phyloP scores from a whole-genome alignment of 2,113 vertebrate genomes.

The Leuciscus idus region DNA sequence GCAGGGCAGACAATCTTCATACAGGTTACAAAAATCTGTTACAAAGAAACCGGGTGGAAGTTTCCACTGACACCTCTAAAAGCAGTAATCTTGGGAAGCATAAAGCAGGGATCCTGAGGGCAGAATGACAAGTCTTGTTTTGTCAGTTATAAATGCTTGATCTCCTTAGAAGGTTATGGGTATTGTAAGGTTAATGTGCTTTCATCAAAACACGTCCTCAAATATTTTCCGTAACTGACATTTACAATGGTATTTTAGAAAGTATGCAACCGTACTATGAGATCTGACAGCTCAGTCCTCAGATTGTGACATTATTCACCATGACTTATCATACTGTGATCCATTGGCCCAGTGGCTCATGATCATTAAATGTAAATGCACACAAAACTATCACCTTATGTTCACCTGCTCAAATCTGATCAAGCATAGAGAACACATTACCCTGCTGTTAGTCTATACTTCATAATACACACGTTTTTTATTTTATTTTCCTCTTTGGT shows the following conservation, averaged over 20 bases:
- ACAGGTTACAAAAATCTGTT: not conserved
- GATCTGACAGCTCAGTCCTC: not conserved
- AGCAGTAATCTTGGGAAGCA: not conserved
- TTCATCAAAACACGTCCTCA: not conserved
- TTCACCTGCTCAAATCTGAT: not conserved
- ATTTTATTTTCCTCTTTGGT: not conserved
- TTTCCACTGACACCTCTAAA: slow-evolving; percentile 14
- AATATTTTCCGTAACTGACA: not conserved
- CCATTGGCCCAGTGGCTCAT: not conserved
- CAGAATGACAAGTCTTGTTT: slow-evolving; percentile 46
- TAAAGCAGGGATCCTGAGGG: not conserved
- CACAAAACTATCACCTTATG: not conserved
- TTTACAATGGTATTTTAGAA: not conserved
- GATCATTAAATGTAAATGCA: not conserved
- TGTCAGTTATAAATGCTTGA: not conserved
- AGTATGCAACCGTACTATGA: not conserved
- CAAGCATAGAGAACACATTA: not conserved
- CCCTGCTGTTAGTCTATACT: not conserved
- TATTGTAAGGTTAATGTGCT: not conserved
- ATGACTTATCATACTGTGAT: not conserved
- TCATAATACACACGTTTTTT: not conserved
- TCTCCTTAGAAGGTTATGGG: not conserved
- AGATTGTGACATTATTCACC: not conserved
- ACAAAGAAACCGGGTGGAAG: slow-evolving; percentile 1
- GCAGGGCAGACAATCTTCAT: not conserved